phyloP scores from a whole-genome alignment of 2,797 vertebrate genomes.

The Gorsachius magnificus region DNA sequence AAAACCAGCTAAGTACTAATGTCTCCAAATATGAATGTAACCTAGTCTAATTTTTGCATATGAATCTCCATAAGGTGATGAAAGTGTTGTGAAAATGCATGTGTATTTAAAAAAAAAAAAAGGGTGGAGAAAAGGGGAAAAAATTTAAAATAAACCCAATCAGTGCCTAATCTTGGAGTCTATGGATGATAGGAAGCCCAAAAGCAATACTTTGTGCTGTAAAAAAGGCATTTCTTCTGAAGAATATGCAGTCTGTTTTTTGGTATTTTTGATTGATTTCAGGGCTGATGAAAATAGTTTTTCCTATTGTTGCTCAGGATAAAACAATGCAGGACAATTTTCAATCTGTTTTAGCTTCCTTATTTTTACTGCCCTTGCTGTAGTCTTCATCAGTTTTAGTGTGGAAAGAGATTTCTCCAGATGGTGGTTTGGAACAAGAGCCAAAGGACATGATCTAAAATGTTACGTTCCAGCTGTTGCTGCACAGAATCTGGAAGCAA shows the following conservation, averaged over 20 bases:
- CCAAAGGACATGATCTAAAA: slow-evolving; percentile 56
- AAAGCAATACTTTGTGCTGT: not conserved
- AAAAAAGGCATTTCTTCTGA: not conserved
- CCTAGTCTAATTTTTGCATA: not conserved
- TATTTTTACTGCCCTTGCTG: slow-evolving; percentile 32
- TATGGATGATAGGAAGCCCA: not conserved
- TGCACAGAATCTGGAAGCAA: not conserved
- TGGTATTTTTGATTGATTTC: not conserved
- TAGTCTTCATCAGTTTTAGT: slow-evolving; percentile 3
- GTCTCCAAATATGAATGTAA: not conserved
- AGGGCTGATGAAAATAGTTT: not conserved
- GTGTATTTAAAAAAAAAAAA: not conserved
- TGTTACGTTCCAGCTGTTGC: slow-evolving; percentile 40
- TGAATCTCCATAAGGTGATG: not conserved
- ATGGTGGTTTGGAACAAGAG: slow-evolving; percentile 51
- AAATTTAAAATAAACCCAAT: not conserved
- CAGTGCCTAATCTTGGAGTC: not conserved
- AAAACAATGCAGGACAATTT: slow-evolving; percentile 9
- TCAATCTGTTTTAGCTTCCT: not conserved
- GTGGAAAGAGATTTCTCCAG: slow-evolving; percentile 48
- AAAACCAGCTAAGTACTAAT: not conserved
- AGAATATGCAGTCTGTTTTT: not conserved
- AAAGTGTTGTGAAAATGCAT: not conserved
- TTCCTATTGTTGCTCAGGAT: not conserved
- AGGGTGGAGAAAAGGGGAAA: not conserved